Conservation (phyloP, 2,113 vertebrate genomes). For the Carlito syrichta region DNA sequence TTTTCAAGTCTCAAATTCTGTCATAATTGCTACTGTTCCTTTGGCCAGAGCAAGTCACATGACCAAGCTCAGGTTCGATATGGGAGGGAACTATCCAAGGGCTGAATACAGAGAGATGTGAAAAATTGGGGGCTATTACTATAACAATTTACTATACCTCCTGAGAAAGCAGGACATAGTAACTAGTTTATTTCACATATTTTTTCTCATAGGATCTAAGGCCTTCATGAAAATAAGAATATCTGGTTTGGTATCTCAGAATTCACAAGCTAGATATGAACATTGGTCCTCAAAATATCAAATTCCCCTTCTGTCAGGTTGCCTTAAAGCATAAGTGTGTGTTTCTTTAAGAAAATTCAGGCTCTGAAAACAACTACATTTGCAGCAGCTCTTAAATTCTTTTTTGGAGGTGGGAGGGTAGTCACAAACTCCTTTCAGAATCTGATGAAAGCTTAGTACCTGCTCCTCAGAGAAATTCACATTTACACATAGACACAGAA, state of each 20-base stretch:
- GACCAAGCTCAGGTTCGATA: neutral
- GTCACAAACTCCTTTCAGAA: neutral
- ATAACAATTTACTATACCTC: neutral
- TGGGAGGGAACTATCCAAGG: neutral
- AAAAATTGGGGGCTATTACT: neutral
- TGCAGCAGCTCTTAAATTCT: neutral
- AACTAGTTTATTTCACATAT: neutral
- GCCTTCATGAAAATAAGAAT: conserved; percentile 15
- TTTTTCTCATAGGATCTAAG: neutral
- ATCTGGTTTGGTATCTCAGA: conserved; percentile 15
- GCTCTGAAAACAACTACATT: conserved; percentile 21
- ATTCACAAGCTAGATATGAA: conserved; percentile 25
- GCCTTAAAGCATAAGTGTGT: conserved; percentile 4
- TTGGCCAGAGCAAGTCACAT: neutral
- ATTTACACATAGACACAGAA: neutral
- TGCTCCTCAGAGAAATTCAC: conserved; percentile 35
- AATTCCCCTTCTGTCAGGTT: neutral
- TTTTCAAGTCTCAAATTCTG: conserved; percentile 22
- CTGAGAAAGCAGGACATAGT: neutral
- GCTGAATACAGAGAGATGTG: neutral
- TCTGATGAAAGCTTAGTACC: neutral
- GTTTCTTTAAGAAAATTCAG: conserved; percentile 14
- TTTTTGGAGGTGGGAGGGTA: neutral
- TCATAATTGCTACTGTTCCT: neutral
- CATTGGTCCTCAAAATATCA: conserved; percentile 33